Percentiles rank a stretch among this genome's conserved stretches.
Evolutionary conservation across 64 coral and sea anemone genomes (phyloP).

Genomic region (Pocillopora damicornis): DNA sequence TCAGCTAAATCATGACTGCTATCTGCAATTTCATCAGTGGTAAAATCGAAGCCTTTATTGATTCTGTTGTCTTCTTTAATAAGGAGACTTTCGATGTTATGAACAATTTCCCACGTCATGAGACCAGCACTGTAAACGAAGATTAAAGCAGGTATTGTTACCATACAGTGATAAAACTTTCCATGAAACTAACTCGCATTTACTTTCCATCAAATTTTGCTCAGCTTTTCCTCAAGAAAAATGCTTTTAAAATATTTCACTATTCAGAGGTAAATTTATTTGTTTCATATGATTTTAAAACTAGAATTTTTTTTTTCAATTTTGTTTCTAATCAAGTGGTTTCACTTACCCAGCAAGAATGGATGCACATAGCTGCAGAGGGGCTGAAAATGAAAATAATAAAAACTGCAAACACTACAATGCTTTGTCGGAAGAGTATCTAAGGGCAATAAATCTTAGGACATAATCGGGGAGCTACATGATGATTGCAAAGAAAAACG

Average conservation of each 20-base stretch:
- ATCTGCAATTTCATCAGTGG: conserved; percentile 7
- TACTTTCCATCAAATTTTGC: no score
- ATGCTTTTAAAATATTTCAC: no score
- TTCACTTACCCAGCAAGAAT: conserved; percentile 52
- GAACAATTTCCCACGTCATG: conserved; percentile 33
- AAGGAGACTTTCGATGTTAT: conserved; percentile 39
- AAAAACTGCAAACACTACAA: background rate
- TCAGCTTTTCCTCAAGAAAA: no score
- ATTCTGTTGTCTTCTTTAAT: background rate
- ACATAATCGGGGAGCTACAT: background rate
- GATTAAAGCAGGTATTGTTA: background rate
- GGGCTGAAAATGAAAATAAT: conserved; percentile 30
- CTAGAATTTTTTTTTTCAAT: no score
- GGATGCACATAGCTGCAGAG: conserved; percentile 49
- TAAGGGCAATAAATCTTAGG: background rate
- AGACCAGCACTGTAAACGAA: conserved; percentile 11
- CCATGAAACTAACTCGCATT: no score
- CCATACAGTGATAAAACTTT: no score
- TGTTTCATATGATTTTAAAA: no score
- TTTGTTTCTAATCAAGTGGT: no score
- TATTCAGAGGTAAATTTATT: no score
- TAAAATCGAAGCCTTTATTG: conserved; percentile 11
- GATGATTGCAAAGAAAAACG: background rate
- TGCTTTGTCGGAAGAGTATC: background rate
- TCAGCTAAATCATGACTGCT: conserved; percentile 16